Base-by-base conservation (phyloP, 2,888 invertebrate genomes). In the Rotaria magnacalcarata region DNA sequence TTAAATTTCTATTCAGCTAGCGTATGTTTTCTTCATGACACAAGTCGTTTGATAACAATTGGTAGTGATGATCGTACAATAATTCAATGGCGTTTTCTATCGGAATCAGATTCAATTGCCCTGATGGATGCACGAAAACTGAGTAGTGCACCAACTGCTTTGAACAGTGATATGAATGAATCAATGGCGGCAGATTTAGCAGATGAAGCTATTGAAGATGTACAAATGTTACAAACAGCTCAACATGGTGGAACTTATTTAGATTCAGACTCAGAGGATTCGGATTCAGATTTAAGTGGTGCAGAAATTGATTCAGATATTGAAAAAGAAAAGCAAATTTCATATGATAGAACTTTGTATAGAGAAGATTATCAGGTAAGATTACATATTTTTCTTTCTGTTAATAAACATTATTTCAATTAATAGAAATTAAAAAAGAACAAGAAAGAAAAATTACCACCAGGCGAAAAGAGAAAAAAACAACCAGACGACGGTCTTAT, bases 11-110 rank as follows among this genome's bases (percentile, higher is more conserved):
- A 34, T 67, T 16, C 92, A 87, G 91, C 91, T 75, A 91, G 91
- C 88, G 90, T 91, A 2, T 88, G 92, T 24, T 92, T 91, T 88
- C 90, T 91, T 21, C 87, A 89, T 84, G 91, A 91, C 88, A 90
- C 89, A 85, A 89, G 88, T 14, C 88, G 89, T 43, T 89, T 92
- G 24, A 89, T 92, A 80, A 89, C 91, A 7, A 90, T 90, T 47
- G 92, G 92, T 27, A 91, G 91, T 7, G 92, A 90, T 43, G 92
- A 92, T 87, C 91, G 91, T 88, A 90, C 91, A 54, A 89, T 92
- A 7, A 91, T 92, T 87, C 91, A 91, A 88, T 92, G 92, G 92
- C 88, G 89, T 52, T 90, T 90, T 87, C 85, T 90, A 8, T 87
- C 89, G 16, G 89, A 89, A 43, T 90, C 67, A 89, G 16, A 87